Base-by-base conservation (phyloP, 2,888 invertebrate genomes). In the Heteromurus nitidus region DNA sequence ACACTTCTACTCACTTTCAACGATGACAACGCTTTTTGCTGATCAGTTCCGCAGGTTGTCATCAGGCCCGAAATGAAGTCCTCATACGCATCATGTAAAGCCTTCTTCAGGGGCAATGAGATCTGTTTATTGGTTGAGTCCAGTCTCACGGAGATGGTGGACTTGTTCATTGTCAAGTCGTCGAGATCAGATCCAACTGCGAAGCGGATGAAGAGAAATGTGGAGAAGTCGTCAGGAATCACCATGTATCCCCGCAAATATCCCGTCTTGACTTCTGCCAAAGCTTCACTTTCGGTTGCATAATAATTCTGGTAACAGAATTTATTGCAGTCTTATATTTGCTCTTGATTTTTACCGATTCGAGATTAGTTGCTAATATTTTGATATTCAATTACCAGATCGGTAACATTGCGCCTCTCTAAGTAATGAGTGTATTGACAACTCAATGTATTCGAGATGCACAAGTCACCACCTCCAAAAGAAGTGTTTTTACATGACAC, bases 41-140 rank as follows among this genome's bases (percentile, higher is more conserved):
- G n/a, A n/a, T n/a, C n/a, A n/a, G n/a, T n/a, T n/a, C n/a, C n/a
- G n/a, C n/a, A n/a, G n/a, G n/a, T n/a, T n/a, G n/a, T n/a, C n/a
- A n/a, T n/a, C n/a, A n/a, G n/a, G n/a, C n/a, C n/a, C n/a, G n/a
- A n/a, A n/a, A n/a, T n/a, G n/a, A n/a, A n/a, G n/a, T n/a, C n/a
- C n/a, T n/a, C n/a, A n/a, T n/a, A n/a, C n/a, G n/a, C n/a, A n/a
- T n/a, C n/a, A n/a, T n/a, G n/a, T n/a, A n/a, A n/a, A n/a, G n/a
- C n/a, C n/a, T n/a, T n/a, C n/a, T n/a, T n/a, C n/a, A n/a, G n/a
- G n/a, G n/a, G n/a, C n/a, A n/a, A n/a, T n/a, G 36, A 9, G 36
- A 9, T 13, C 5, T 36, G 36, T 26, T 74, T 80, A 82, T 76
- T 83, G 3, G 83, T 62, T 72, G 70, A 72, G 26, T 84, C 84